Evolutionary conservation across 2,888 invertebrate species (phyloP).

Genomic region (Leptinotarsa rubiginosa): DNA sequence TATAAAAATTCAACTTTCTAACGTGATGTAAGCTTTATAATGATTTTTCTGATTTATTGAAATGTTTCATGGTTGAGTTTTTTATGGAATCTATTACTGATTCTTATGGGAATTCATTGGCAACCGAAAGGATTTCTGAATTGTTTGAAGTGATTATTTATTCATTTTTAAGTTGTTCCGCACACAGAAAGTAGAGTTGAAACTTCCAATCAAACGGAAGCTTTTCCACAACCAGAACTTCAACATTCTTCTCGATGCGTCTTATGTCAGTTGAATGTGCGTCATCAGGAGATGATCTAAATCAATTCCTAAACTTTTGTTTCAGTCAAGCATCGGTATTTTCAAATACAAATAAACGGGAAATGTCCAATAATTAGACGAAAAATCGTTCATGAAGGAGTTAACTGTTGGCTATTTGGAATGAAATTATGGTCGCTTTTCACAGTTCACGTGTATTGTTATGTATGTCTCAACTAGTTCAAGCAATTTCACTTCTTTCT

Average conservation of each 20-base stretch:
- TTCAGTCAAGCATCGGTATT: too few relatives aligned
- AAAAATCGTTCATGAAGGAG: too few relatives aligned
- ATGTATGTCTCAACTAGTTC: too few relatives aligned
- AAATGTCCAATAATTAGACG: too few relatives aligned
- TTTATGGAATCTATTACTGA: slow-evolving; percentile 2
- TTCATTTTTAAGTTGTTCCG: not conserved
- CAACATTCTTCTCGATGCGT: not conserved
- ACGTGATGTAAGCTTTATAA: slow-evolving; percentile 25
- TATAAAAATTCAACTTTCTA: slow-evolving; percentile 26
- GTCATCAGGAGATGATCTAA: too few relatives aligned
- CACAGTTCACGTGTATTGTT: too few relatives aligned
- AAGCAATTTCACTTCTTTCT: too few relatives aligned
- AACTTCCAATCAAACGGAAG: not conserved
- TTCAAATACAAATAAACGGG: too few relatives aligned
- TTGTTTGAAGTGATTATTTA: not conserved
- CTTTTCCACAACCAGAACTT: not conserved
- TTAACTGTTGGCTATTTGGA: too few relatives aligned
- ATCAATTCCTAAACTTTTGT: too few relatives aligned
- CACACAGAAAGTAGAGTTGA: not conserved
- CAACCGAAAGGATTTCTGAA: not conserved
- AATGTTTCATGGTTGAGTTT: slow-evolving; percentile 2
- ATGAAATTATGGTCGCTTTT: too few relatives aligned
- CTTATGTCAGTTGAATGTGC: too few relatives aligned
- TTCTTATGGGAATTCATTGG: not conserved
- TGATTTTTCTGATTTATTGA: slow-evolving; percentile 12